Percentiles rank a stretch among this genome's conserved stretches.
These are phyloP conservation scores for Calephelis nemesis DNA, from an alignment of 1,140 invertebrate genomes.

Conservation along the genomic window DNA sequence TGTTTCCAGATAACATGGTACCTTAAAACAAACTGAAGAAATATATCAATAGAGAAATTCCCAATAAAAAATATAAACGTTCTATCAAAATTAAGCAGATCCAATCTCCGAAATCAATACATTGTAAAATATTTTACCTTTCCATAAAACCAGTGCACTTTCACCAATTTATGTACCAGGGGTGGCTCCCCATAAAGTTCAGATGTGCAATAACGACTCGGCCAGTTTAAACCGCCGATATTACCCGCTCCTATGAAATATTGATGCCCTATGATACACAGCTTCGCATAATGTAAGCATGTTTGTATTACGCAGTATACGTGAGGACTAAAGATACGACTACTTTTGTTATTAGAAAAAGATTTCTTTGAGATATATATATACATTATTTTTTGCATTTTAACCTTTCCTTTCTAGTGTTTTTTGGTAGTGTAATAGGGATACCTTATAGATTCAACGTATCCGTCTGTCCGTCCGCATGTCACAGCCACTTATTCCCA, in stretches of 20 bases:
- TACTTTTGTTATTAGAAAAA: no score
- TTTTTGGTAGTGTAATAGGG: no score
- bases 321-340: no score
- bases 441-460: no score
- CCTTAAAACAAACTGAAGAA: no score
- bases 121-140: constrained; percentile 62
- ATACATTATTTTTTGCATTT: no score
- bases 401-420: no score
- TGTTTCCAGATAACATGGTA: no score
- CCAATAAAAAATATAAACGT: neutral
- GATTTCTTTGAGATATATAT: no score
- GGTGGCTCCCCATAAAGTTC: constrained; percentile 71
- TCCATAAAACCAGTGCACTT: constrained; percentile 69
- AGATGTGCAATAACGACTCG: constrained; percentile 69
- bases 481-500: no score
- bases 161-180: constrained; percentile 70
- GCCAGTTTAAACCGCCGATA: constrained; percentile 71
- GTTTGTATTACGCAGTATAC: neutral
- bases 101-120: constrained; percentile 69
- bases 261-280: constrained; percentile 44
- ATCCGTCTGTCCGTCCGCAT: no score
- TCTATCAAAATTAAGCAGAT: constrained; percentile 36
- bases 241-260: constrained; percentile 65
- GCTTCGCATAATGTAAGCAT: constrained; percentile 23
- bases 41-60: no score